Evolutionary conservation across 2,888 invertebrate species (phyloP), one percentile per base, ranked within the genome.

Genomic region (Orthosia cruda): DNA sequence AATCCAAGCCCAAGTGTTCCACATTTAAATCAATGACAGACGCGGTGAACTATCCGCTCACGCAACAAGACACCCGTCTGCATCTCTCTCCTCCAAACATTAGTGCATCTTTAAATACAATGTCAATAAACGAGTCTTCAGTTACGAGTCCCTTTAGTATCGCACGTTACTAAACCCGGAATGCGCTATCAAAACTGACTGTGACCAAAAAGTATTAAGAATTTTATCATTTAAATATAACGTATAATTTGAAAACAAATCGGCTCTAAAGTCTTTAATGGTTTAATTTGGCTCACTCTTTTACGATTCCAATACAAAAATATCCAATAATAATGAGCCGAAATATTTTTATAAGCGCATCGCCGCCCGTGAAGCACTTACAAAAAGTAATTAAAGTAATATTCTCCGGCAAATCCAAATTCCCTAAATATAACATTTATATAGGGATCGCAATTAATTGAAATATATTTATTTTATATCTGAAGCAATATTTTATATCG

Each of bases 11-110:
- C 89, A 87, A 83, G 79, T 80, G 87, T 89, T 93, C 91, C 92
- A 92, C 92, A 91, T 93, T 94, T 93, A 94, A 93, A 94, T 94
- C 94, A 94, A 93, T 93, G 93, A 94, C 92, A 91, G 89, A 90
- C 89, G 86, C 87, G 85, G 91, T 89, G 88, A 87, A 88, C 87
- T 90, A 89, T 91, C 82, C 78, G 72, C 81, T 88, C 84, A 84
- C 82, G 77, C 47, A 70, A 47, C 32, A 61, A 81, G n/a, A 65
- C 52, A 61, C 59, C 15, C 23, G 58, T 55, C 59, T 77, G 55
- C 26, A 20, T 65, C 59, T 66, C 23, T 54, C 16, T 55, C 20
- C 4, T 54, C 54, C 5, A 18, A 47, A 40, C 2, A 1, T 62
- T 47, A 40, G 3, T 1, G n/a, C 13, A 52, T 13, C 4, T 52